phyloP scores from a whole-genome alignment of 2,113 vertebrate species.

The Callaeas wilsoni region DNA sequence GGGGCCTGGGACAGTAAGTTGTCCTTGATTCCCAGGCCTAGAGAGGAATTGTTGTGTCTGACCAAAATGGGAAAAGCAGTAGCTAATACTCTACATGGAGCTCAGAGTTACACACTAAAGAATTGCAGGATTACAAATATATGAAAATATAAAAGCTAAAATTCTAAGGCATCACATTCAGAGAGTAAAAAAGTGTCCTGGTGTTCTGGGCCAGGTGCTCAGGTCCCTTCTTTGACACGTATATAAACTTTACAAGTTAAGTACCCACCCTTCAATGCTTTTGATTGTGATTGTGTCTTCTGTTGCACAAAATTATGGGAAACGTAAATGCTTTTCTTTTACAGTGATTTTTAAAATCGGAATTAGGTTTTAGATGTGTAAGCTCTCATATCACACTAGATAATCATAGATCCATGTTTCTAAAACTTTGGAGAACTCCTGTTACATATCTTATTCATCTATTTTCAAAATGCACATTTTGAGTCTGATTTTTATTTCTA shows the following conservation, averaged over 20 bases:
- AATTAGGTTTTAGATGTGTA: not conserved
- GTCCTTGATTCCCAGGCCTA: too few relatives aligned
- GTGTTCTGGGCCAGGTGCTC: not conserved
- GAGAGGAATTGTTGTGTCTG: too few relatives aligned
- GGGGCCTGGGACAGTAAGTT: too few relatives aligned
- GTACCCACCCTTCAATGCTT: not conserved
- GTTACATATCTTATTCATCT: not conserved
- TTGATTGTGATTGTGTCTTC: not conserved
- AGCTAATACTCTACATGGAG: too few relatives aligned
- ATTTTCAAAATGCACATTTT: not conserved
- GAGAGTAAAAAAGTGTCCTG: not conserved
- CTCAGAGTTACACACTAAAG: too few relatives aligned
- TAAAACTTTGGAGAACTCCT: not conserved
- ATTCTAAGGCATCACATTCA: too few relatives aligned
- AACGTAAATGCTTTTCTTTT: not conserved
- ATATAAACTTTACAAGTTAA: not conserved
- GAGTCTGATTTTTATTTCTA: not conserved
- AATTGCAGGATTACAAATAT: too few relatives aligned
- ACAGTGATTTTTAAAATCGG: not conserved
- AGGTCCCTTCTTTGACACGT: fast-evolving
- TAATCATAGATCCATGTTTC: not conserved
- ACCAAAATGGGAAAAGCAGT: too few relatives aligned
- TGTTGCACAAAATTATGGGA: not conserved
- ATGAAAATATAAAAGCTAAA: too few relatives aligned
- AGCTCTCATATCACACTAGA: not conserved